Base-by-base conservation (phyloP, 2,797 vertebrate species). In the Brotula barbata region DNA sequence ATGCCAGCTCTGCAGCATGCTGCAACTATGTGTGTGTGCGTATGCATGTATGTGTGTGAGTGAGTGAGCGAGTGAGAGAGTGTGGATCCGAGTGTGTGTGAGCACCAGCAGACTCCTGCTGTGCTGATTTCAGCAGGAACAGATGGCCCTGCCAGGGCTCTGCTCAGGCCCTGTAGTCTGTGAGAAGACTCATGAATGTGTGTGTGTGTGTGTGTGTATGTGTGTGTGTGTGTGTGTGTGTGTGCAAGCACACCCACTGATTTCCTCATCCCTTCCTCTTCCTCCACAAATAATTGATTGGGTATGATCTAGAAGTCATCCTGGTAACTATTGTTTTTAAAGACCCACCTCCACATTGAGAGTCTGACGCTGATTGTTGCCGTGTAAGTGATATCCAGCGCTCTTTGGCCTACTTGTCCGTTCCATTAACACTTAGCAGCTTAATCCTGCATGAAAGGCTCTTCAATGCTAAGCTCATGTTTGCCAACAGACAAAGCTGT, bases 41-140 rank as follows among this genome's bases (percentile, higher is more conserved):
- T 59, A 28, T 33, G 40, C 28, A 55, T 49, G 49, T 53, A 50
- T 49, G 64, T 40, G 42, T 21, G 40, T 50, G 57, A 60, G 55
- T 50, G 47, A 44, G 36, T 22, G 44, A 11, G 25, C 11, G 50
- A 25, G 50, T 16, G 21, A 17, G 51, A 13, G 22, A 17, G n/a
- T 12, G 34, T 31, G 47, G 44, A 33, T 22, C 41, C 11, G 25
- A 10, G 50, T 41, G 50, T 16, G 15, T 25, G 51, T 14, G 22
- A 14, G n/a, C 23, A 47, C 45, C 37, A 44, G 63, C 57, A 53
- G 61, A 58, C 31, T 81, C 83, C 80, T 85, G 80, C 80, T 83
- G 78, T 79, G 84, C 81, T 81, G 80, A 84, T 81, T 85, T 86
- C 85, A 85, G 76, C 69, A 69, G 71, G 81, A 88, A 85, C 88